A percentile compares a stretch with the other conserved stretches of the same genome.
These are phyloP conservation scores for Chamaetylas fuelleborni DNA, from an alignment of 2,113 vertebrate genomes.

Conservation along the genomic window DNA sequence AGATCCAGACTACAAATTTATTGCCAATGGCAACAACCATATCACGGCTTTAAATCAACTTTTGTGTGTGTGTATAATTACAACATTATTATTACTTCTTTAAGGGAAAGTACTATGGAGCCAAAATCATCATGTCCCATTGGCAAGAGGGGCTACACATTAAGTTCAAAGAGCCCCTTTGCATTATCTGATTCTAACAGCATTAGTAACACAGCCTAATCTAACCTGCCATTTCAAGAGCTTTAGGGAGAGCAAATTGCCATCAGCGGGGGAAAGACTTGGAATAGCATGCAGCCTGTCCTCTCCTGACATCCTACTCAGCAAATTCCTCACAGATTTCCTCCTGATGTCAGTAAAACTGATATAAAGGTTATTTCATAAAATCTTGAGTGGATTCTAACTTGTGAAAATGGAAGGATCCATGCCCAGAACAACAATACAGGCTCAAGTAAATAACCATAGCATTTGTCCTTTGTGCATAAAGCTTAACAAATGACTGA, in stretches of 20 bases:
- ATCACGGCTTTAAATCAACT: background rate
- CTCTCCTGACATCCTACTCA: constrained; percentile 56
- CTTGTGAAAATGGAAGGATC: constrained; percentile 25
- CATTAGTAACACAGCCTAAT: background rate
- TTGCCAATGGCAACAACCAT: constrained; percentile 39
- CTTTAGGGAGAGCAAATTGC: background rate
- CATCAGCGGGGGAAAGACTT: background rate
- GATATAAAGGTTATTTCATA: constrained; percentile 41
- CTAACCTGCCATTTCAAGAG: background rate
- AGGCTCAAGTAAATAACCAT: constrained; percentile 28
- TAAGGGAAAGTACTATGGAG: background rate
- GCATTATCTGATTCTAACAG: background rate
- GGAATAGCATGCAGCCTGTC: constrained; percentile 15
- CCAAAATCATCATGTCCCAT: constrained; percentile 23
- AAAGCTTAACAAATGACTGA: background rate
- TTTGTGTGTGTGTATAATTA: background rate
- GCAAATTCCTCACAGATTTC: constrained; percentile 53
- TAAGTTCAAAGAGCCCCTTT: background rate
- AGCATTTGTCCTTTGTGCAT: background rate
- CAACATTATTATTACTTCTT: background rate
- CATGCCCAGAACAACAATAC: constrained; percentile 9
- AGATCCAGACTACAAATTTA: background rate
- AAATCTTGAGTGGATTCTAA: constrained; percentile 19
- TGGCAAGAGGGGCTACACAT: background rate
- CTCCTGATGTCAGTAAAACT: constrained; percentile 37